A percentile compares a stretch with the other conserved stretches of the same genome.
These are phyloP conservation scores for Hypotaenidia philippensis DNA, from an alignment of 2,797 vertebrate species.

Conservation along the genomic window DNA sequence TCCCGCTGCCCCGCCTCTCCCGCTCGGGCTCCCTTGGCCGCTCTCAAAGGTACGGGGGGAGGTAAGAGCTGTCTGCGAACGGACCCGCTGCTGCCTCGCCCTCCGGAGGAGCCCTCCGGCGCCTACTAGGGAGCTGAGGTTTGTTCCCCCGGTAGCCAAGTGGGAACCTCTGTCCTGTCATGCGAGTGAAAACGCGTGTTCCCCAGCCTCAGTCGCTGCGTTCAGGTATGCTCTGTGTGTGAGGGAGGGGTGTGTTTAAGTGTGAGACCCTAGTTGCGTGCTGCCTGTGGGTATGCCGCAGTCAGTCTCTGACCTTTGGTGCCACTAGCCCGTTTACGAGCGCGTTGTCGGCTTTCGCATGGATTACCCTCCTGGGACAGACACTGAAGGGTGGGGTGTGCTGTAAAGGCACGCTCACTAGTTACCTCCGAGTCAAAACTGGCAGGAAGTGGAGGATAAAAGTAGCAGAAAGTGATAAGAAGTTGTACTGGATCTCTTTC, in stretches of 20 bases:
- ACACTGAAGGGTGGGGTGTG: neutral
- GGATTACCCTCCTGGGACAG: accelerated
- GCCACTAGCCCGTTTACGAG: neutral
- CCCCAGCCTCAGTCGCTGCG: accelerated
- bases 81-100: accelerated
- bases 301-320: neutral
- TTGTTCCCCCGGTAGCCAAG: neutral
- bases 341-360: neutral
- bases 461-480: neutral
- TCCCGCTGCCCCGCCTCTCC: no score
- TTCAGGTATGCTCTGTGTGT: accelerated
- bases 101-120: accelerated
- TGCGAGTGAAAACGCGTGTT: accelerated
- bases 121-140: accelerated
- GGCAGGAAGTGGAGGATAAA: neutral
- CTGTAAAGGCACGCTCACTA: neutral
- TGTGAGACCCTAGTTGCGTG: accelerated
- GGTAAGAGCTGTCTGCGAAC: accelerated
- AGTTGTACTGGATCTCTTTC: neutral
- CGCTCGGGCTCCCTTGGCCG: no score
- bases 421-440: neutral
- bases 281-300: neutral
- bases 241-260: no score
- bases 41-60: accelerated
- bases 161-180: accelerated